phyloP scores from a whole-genome alignment of 2,113 vertebrate species.

The Saccopteryx leptura region DNA sequence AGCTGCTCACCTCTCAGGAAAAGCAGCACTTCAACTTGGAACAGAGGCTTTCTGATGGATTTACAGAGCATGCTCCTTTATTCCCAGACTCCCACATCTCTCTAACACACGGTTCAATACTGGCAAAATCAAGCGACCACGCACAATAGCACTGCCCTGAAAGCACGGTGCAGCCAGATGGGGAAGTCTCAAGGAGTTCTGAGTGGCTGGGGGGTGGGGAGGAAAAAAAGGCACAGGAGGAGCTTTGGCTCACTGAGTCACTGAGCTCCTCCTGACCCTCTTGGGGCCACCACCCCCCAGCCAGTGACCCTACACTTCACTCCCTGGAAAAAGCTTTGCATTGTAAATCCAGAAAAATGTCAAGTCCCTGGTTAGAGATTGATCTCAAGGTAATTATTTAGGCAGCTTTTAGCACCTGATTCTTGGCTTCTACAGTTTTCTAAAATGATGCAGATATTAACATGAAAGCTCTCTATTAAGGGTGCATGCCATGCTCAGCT shows the following conservation, averaged over 20 bases:
- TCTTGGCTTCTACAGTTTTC: not conserved
- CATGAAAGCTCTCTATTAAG: not conserved
- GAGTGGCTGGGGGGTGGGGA: not conserved
- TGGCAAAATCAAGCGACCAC: not conserved
- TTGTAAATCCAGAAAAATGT: not conserved
- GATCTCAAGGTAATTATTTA: not conserved
- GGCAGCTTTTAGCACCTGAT: not conserved
- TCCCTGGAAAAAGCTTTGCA: not conserved
- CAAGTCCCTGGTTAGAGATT: not conserved
- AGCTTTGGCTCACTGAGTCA: not conserved
- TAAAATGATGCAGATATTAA: not conserved
- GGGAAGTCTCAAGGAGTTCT: not conserved
- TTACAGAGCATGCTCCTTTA: fast-evolving
- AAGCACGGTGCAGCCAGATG: not conserved
- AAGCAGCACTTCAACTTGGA: not conserved
- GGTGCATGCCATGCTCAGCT: not conserved
- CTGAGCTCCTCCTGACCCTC: not conserved
- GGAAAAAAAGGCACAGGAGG: not conserved
- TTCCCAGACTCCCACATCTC: not conserved
- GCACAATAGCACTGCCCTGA: not conserved
- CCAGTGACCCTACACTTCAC: not conserved
- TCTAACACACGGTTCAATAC: not conserved
- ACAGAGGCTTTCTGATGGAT: not conserved
- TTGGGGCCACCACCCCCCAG: not conserved
- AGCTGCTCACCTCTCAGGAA: not conserved